Percentiles rank a stretch among this genome's conserved stretches.
Evolutionary conservation across 2,113 vertebrate species (phyloP).

Genomic region (Labrus mixtus): DNA sequence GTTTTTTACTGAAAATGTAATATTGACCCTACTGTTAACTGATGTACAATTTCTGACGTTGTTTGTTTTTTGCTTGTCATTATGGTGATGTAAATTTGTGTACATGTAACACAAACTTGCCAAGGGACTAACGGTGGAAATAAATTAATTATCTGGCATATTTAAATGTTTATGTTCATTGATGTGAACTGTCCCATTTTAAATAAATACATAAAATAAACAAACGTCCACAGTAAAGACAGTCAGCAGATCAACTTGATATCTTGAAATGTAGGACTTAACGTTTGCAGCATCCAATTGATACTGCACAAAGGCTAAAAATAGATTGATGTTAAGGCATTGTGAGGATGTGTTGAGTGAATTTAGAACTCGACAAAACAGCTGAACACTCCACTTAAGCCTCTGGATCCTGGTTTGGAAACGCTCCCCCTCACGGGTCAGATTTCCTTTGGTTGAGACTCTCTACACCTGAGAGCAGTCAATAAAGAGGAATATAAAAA

Average conservation of each 20-base stretch:
- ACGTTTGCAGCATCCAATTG: constrained; percentile 23
- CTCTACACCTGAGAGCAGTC: constrained; percentile 31
- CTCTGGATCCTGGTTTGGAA: constrained; percentile 64
- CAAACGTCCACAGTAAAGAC: not conserved
- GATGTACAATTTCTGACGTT: too few species aligned
- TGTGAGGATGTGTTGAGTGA: constrained; percentile 75
- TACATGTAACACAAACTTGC: too few species aligned
- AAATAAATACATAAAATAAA: not conserved
- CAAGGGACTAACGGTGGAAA: too few species aligned
- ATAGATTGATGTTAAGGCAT: constrained; percentile 69
- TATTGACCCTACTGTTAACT: too few species aligned
- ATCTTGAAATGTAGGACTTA: constrained; percentile 27
- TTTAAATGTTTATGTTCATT: too few species aligned
- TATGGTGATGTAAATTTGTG: too few species aligned
- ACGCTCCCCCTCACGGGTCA: constrained; percentile 31
- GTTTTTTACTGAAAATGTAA: not conserved
- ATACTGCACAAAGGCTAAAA: constrained; percentile 57
- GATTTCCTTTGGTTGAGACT: constrained; percentile 50
- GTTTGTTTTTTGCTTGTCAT: too few species aligned
- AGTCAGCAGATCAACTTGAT: not conserved
- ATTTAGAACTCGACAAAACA: constrained; percentile 79
- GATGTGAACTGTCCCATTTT: too few species aligned
- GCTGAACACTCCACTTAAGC: constrained; percentile 77
- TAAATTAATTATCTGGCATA: too few species aligned
- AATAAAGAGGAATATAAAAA: constrained; percentile 11